A percentile compares a stretch with the other conserved stretches of the same genome.
These are phyloP conservation scores for Leptatherina wallacei DNA, from an alignment of 2,797 vertebrate genomes.

Conservation along the genomic window DNA sequence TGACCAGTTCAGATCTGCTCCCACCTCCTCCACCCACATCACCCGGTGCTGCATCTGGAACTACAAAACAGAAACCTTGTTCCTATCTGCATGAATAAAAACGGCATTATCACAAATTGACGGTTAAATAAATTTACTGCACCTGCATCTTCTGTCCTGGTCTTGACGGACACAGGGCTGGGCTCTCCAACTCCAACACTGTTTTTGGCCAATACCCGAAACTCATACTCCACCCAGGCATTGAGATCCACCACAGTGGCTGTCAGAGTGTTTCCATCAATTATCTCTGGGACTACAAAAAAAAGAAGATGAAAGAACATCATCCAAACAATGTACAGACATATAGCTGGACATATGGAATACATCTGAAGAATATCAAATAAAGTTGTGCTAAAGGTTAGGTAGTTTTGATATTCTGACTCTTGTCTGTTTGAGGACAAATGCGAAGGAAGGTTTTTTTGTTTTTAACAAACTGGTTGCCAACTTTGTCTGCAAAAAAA, in stretches of 20 bases:
- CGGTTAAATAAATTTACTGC: constrained; percentile 31
- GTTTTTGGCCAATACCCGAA: constrained; percentile 93
- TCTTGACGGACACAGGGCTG: constrained; percentile 92
- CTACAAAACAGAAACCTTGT: constrained; percentile 76
- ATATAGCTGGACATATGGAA: neutral
- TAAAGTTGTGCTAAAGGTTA: constrained; percentile 3
- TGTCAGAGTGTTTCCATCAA: constrained; percentile 89
- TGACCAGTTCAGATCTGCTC: constrained; percentile 94
- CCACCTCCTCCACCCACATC: constrained; percentile 95
- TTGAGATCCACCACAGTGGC: constrained; percentile 93
- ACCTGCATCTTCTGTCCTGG: constrained; percentile 97
- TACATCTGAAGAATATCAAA: neutral
- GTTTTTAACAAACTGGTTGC: neutral
- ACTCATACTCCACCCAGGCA: constrained; percentile 98
- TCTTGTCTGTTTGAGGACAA: neutral
- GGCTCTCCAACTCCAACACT: constrained; percentile 94
- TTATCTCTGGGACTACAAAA: constrained; percentile 88
- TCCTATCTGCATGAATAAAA: constrained; percentile 37
- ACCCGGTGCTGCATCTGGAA: constrained; percentile 91
- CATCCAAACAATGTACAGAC: neutral
- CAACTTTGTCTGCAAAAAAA: neutral
- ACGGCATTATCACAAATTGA: neutral
- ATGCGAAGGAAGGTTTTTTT: neutral
- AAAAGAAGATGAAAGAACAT: neutral
- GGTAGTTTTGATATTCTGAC: neutral